A percentile compares a stretch with the other conserved stretches of the same genome.
phyloP scores from a whole-genome alignment of 2,797 vertebrate genomes.

The Sternotherus odoratus region DNA sequence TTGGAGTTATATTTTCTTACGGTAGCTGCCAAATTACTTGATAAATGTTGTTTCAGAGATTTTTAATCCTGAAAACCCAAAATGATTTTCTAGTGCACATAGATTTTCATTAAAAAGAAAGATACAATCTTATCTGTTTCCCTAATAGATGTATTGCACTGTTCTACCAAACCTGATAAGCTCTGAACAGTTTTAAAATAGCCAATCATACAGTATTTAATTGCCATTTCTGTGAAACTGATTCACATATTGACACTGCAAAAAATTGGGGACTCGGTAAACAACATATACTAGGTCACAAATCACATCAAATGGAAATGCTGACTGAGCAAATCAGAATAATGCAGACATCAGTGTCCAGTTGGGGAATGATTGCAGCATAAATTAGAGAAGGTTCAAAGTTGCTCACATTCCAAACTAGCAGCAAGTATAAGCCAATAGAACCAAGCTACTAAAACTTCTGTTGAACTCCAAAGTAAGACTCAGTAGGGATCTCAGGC shows the following conservation, averaged over 20 bases:
- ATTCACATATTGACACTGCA: no score
- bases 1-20: background rate
- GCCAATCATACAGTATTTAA: background rate
- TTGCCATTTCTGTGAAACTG: background rate
- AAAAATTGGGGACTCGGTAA: background rate
- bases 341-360: background rate
- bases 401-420: background rate
- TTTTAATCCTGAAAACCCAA: background rate
- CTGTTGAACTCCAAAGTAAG: background rate
- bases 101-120: background rate
- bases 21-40: background rate
- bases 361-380: no score
- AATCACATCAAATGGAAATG: background rate
- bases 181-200: background rate
- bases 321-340: background rate
- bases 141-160: background rate
- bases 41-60: background rate
- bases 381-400: background rate
- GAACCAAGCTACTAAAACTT: background rate
- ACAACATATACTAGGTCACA: background rate
- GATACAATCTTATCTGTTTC: conserved; percentile 3
- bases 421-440: background rate
- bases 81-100: background rate
- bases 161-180: conserved; percentile 22
- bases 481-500: background rate